Evolutionary conservation across 2,888 invertebrate species (phyloP).

Genomic region (Chirona hameri): DNA sequence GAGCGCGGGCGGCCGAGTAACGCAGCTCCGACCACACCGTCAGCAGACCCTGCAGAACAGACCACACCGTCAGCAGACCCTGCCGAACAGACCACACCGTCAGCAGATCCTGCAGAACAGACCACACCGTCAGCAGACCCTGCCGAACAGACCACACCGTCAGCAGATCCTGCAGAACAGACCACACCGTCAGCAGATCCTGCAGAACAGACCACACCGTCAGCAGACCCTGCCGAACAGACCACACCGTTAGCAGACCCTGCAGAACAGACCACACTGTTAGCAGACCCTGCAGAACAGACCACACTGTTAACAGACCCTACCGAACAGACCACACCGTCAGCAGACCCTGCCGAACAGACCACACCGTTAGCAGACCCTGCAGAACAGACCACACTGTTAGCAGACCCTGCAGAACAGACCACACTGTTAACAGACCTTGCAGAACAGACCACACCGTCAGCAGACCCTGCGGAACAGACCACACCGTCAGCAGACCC

Average conservation of each 20-base stretch:
- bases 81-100: not conserved
- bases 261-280: not conserved
- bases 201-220: not conserved
- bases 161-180: not conserved
- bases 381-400: no score
- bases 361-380: no score
- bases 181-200: not conserved
- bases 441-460: no score
- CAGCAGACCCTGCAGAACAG: constrained; percentile 34
- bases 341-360: no score
- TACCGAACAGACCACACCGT: not conserved
- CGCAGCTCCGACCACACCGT: constrained; percentile 36
- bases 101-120: not conserved
- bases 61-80: not conserved
- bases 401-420: no score
- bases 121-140: not conserved
- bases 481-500: no score
- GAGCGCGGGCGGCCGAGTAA: constrained; percentile 36
- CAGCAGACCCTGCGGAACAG: no score
- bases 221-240: not conserved
- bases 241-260: not conserved
- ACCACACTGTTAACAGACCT: no score
- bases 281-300: no score
- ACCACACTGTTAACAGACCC: not conserved
- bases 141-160: not conserved